Evolutionary conservation across 2,113 vertebrate species (phyloP).

Genomic region (Sardina pilchardus): DNA sequence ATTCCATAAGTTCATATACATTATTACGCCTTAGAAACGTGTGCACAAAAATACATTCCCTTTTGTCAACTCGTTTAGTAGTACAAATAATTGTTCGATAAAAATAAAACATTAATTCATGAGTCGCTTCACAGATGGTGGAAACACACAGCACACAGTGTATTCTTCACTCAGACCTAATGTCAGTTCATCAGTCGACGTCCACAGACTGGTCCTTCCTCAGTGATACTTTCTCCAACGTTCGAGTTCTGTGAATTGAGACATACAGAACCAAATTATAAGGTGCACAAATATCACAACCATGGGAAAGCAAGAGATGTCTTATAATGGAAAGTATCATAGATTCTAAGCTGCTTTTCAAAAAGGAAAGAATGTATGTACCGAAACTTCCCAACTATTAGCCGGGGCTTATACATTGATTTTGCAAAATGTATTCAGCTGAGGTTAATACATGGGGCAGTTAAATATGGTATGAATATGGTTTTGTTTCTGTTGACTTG

Average conservation of each 20-base stretch:
- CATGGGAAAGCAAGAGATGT: background rate
- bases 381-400: no score
- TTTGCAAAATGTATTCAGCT: no score
- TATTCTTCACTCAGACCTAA: background rate
- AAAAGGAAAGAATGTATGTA: background rate
- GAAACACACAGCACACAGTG: background rate
- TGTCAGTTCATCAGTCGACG: background rate
- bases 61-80: background rate
- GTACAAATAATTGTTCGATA: background rate
- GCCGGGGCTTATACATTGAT: no score
- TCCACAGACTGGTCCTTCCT: conserved; percentile 26
- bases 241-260: conserved; percentile 64
- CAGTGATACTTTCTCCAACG: conserved; percentile 80
- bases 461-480: no score
- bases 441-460: no score
- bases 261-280: background rate
- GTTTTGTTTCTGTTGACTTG: no score
- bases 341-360: background rate
- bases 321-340: background rate
- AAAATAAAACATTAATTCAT: background rate
- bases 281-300: background rate
- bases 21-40: background rate
- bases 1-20: background rate
- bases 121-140: background rate
- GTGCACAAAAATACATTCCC: background rate